phyloP scores from a whole-genome alignment of 2,888 invertebrate genomes.

The Cepaea hortensis region DNA sequence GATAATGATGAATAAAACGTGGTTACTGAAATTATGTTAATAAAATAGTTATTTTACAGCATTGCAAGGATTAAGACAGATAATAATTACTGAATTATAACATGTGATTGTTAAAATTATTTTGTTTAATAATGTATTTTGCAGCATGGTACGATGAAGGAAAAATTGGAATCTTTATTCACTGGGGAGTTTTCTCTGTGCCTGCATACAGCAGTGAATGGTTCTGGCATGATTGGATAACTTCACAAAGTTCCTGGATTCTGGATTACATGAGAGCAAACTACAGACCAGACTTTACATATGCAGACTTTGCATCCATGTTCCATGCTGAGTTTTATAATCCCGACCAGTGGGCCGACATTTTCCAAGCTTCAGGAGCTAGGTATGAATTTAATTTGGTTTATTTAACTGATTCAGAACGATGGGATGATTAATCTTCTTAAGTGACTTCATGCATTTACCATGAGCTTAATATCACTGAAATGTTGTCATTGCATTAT shows the following conservation, averaged over 20 bases:
- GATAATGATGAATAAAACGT: too few relatives aligned
- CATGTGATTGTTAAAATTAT: too few relatives aligned
- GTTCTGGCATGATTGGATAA: conserved; percentile 91
- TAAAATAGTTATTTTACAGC: too few relatives aligned
- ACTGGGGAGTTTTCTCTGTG: conserved; percentile 77
- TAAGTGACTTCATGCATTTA: too few relatives aligned
- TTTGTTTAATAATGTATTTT: not conserved
- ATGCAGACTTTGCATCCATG: conserved; percentile 91
- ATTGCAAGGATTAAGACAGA: too few relatives aligned
- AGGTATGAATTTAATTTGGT: conserved; percentile 79
- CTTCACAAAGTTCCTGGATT: conserved; percentile 58
- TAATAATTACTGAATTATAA: too few relatives aligned
- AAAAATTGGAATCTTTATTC: conserved; percentile 78
- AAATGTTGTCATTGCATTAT: too few relatives aligned
- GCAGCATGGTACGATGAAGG: conserved; percentile 77
- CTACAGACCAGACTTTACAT: conserved; percentile 89
- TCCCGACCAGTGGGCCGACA: conserved; percentile 87
- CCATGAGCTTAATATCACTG: too few relatives aligned
- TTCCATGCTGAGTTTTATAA: conserved; percentile 92
- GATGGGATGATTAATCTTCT: too few relatives aligned
- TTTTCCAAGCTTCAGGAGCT: conserved; percentile 90
- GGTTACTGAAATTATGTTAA: too few relatives aligned
- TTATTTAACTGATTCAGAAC: not conserved
- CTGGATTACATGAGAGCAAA: conserved; percentile 85
- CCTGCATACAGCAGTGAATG: conserved; percentile 81